Conservation (phyloP, 1,140 invertebrate genomes). For the Eurosta solidaginis region DNA sequence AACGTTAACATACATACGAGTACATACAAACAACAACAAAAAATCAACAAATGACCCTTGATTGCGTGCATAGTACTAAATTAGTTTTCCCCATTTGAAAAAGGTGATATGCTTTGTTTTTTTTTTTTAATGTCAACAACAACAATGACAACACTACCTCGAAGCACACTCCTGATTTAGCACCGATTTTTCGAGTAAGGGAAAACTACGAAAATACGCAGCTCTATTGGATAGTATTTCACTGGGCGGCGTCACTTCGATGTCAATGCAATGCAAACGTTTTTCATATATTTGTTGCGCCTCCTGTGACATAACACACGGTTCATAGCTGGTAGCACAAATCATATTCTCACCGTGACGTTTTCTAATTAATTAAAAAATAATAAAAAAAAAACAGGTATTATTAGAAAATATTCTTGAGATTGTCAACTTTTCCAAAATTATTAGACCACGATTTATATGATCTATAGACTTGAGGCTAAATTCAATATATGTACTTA, state of each 20-base stretch:
- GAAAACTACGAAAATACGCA: slow-evolving; percentile 79
- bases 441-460: too few species aligned
- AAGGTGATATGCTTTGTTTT: neutral
- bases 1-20: neutral
- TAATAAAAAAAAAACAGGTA: neutral
- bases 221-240: slow-evolving; percentile 74
- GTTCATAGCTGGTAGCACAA: slow-evolving; percentile 78
- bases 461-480: neutral
- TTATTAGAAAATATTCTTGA: neutral
- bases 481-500: too few species aligned
- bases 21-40: neutral
- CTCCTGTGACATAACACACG: slow-evolving; percentile 73
- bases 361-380: slow-evolving; percentile 57
- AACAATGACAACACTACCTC: slow-evolving; percentile 59
- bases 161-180: slow-evolving; percentile 77
- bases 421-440: too few species aligned
- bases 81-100: neutral
- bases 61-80: neutral
- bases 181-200: slow-evolving; percentile 74
- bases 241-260: slow-evolving; percentile 76
- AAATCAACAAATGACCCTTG: neutral
- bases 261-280: slow-evolving; percentile 74
- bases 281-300: slow-evolving; percentile 73
- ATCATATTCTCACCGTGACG: slow-evolving; percentile 74
- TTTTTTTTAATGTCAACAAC: slow-evolving; percentile 5